These are phyloP conservation scores for Lepidotrigona ventralis DNA, from an alignment of 1,140 invertebrate species.

Conservation along the genomic window DNA sequence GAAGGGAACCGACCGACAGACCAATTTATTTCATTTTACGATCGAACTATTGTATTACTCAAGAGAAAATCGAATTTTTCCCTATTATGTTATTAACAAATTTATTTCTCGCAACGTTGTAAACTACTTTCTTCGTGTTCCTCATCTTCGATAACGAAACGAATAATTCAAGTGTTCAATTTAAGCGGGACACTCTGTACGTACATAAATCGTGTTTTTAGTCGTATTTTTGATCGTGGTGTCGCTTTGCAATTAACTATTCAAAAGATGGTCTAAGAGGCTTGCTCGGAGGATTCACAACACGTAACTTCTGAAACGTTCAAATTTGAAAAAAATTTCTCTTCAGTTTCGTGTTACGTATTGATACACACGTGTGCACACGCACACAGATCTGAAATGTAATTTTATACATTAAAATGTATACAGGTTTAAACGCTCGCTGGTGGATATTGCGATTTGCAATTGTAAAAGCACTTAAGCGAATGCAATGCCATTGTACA, in stretches of 20 bases:
- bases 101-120: no score
- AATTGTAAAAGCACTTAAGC: neutral
- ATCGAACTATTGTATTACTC: no score
- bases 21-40: no score
- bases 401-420: neutral
- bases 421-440: neutral
- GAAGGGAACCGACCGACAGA: no score
- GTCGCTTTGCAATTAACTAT: neutral
- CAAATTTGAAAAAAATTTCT: neutral
- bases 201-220: neutral
- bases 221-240: neutral
- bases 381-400: neutral
- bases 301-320: neutral
- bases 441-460: neutral
- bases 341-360: neutral
- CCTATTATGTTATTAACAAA: no score
- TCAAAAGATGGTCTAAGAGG: neutral
- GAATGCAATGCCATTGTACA: constrained; percentile 1
- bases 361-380: neutral
- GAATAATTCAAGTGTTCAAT: neutral
- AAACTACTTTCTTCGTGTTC: no score
- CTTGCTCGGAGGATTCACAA: no score
- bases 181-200: neutral
- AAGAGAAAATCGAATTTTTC: no score
- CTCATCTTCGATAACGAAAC: no score